Base-by-base conservation (phyloP, 2,113 vertebrate species). In the Malurus melanocephalus region DNA sequence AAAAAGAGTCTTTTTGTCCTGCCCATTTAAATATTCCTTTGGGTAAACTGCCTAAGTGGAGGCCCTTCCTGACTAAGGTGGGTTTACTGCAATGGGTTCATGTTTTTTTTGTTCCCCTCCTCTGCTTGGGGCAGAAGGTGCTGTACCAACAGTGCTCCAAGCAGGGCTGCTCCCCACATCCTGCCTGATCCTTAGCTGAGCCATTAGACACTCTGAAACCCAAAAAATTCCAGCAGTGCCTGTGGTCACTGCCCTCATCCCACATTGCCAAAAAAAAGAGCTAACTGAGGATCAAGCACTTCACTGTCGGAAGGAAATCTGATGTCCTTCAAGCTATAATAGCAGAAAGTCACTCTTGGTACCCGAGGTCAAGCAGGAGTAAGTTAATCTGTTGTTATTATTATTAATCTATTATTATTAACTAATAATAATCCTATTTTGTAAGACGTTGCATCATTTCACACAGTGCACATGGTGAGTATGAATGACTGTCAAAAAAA, bases 131-230 rank as follows among this genome's bases (percentile, higher is more conserved):
- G 30, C 23, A 77, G 52, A 33, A 62, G 33, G 2, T 21, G 10
- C 3, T 5, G 0, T 5, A 83, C 6, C 0, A 1, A 14, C 24
- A 45, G 23, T 2, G 22, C 15, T 11, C 6, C 1, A 0, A 55
- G 23, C 45, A 46, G 16, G 9, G 14, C 26, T 32, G 10, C 35
- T 76, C 45, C 30, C 56, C 6, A 1, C 11, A 15, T 43, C 21
- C 68, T 59, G 14, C 27, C 76, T 42, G 30, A 35, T 45, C 32
- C 52, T 80, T 27, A 46, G 5, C 33, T 0, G 0, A 35, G 11
- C 21, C 19, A 6, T 3, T 17, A 48, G 19, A 18, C 11, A 11
- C 3, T 27, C 42, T 16, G 20, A 60, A 80, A 28, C 3, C 5
- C 18, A 55, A 12, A 2, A 5, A 30, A 76, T 20, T 62, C 27